phyloP scores from a whole-genome alignment of 2,888 invertebrate species.

The Ochropleura leucogaster region DNA sequence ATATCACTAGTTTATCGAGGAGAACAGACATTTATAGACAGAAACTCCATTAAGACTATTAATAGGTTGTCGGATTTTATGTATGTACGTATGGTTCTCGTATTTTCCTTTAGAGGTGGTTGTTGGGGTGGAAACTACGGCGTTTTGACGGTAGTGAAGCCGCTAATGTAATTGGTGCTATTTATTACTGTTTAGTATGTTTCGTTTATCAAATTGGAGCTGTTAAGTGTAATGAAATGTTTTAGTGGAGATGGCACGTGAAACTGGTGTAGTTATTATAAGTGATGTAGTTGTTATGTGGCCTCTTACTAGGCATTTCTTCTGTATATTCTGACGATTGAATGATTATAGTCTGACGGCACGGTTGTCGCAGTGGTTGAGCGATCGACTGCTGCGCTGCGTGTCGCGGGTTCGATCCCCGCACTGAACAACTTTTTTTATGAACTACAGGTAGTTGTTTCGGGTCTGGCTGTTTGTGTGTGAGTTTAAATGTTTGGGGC shows the following conservation, averaged over 20 bases:
- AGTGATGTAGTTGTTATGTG: background rate
- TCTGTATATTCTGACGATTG: too few species aligned
- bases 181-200: slow-evolving; percentile 36
- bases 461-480: too few species aligned
- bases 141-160: slow-evolving; percentile 40
- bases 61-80: slow-evolving; percentile 64
- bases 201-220: slow-evolving; percentile 35
- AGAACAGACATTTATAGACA: slow-evolving; percentile 67
- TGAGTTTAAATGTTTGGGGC: too few species aligned
- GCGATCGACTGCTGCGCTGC: too few species aligned
- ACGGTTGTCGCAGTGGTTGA: too few species aligned
- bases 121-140: slow-evolving; percentile 47
- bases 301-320: too few species aligned
- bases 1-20: slow-evolving; percentile 66
- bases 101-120: slow-evolving; percentile 52
- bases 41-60: slow-evolving; percentile 66
- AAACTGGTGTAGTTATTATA: background rate
- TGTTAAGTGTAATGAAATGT: slow-evolving; percentile 22
- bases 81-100: slow-evolving; percentile 50
- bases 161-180: slow-evolving; percentile 60
- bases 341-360: too few species aligned
- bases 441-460: too few species aligned
- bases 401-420: too few species aligned
- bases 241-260: background rate
- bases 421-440: too few species aligned